Percentiles rank a stretch among this genome's conserved stretches.
These are phyloP conservation scores for Drosophila kuntzei DNA, from an alignment of 2,888 invertebrate species.

Conservation along the genomic window DNA sequence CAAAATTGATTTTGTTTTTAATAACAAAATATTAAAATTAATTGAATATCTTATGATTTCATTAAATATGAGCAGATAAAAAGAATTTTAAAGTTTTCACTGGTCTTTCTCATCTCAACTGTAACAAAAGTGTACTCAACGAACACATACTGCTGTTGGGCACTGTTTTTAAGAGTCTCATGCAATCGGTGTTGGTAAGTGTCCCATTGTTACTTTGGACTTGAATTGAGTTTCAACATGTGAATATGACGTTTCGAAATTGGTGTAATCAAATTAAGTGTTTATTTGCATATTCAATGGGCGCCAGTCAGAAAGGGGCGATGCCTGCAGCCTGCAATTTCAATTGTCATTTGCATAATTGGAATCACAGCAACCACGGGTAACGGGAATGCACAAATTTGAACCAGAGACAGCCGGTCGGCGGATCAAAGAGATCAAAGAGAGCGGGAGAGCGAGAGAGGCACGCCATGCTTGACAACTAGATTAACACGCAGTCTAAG, in stretches of 20 bases:
- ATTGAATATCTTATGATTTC: too few species aligned
- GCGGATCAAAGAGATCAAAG: slow-evolving; percentile 20
- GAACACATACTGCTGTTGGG: slow-evolving; percentile 13
- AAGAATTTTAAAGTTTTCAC: too few species aligned
- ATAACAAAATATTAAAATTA: neutral
- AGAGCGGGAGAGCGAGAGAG: slow-evolving; percentile 5
- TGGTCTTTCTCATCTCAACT: too few species aligned
- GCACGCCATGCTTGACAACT: slow-evolving; percentile 67
- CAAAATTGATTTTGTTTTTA: neutral
- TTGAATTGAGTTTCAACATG: slow-evolving; percentile 62
- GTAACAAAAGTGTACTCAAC: neutral
- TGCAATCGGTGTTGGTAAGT: slow-evolving; percentile 46
- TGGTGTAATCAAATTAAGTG: slow-evolving; percentile 60
- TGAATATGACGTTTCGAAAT: slow-evolving; percentile 66
- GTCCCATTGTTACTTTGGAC: slow-evolving; percentile 66
- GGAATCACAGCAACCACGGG: slow-evolving; percentile 18
- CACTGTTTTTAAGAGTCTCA: slow-evolving; percentile 37
- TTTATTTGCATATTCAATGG: slow-evolving; percentile 50
- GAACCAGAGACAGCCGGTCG: slow-evolving; percentile 8
- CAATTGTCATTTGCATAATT: slow-evolving; percentile 56
- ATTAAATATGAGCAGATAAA: too few species aligned
- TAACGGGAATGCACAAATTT: slow-evolving; percentile 35
- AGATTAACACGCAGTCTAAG: slow-evolving; percentile 56
- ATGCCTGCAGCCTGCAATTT: slow-evolving; percentile 24
- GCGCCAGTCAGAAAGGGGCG: neutral